Conservation (phyloP, 2,797 vertebrate genomes). For the Pithecia hirsuta region DNA sequence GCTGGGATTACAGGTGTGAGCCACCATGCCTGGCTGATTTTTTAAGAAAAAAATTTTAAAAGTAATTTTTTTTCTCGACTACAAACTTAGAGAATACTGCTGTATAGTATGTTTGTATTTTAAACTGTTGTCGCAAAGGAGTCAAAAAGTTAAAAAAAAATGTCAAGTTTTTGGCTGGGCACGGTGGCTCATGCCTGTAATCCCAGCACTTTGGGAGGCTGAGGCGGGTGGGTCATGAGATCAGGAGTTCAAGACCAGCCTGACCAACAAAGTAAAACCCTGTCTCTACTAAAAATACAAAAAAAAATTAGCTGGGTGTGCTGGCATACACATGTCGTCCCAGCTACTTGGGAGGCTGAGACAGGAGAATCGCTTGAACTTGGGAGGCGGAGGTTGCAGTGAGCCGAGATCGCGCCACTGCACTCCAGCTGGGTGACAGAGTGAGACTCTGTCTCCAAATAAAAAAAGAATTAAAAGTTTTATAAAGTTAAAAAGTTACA, state of each 20-base stretch:
- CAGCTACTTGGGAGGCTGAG: neutral
- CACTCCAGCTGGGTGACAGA: neutral
- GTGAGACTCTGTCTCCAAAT: neutral
- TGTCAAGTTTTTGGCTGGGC: neutral
- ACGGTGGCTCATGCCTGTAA: fast-evolving
- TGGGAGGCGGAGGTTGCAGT: neutral
- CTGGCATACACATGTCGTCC: neutral
- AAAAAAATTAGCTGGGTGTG: neutral
- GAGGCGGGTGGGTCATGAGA: neutral
- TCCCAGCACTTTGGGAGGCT: neutral
- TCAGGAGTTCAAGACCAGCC: neutral
- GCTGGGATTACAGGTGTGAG: neutral
- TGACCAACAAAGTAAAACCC: neutral
- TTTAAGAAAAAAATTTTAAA: neutral
- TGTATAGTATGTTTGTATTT: neutral
- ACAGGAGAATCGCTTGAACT: neutral
- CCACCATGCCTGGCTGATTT: neutral
- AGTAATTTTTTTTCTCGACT: neutral
- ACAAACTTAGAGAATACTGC: neutral
- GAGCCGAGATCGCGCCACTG: neutral
- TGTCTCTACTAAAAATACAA: neutral
- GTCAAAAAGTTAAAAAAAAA: neutral
- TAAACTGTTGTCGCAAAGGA: neutral
- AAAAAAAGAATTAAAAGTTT: neutral
- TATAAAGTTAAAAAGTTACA: neutral